Evolutionary conservation across 2,113 vertebrate species (phyloP).

Genomic region (Melanocharis versteri): DNA sequence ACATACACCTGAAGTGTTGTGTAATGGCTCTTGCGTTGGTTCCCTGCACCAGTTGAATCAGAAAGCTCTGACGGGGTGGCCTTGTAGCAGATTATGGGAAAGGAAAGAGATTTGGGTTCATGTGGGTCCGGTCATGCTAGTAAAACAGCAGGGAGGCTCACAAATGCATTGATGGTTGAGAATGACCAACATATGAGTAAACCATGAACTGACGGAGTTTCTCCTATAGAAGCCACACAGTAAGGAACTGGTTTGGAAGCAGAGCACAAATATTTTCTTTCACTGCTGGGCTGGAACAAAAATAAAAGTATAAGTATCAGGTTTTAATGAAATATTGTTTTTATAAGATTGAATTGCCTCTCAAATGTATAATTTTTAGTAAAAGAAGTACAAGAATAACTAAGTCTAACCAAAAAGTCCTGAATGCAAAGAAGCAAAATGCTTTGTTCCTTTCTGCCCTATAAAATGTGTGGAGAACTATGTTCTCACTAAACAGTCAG

Average conservation of each 20-base stretch:
- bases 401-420: neutral
- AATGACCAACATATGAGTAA: neutral
- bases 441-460: neutral
- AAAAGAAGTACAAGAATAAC: neutral
- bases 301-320: neutral
- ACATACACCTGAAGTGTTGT: neutral
- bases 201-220: neutral
- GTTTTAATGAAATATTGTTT: neutral
- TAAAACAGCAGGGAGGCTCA: neutral
- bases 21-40: neutral
- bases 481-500: neutral
- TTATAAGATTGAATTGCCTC: neutral
- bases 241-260: neutral
- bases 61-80: neutral
- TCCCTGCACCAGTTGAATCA: neutral
- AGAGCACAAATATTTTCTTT: neutral
- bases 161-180: neutral
- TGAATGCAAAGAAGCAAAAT: neutral
- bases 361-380: neutral
- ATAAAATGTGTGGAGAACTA: neutral
- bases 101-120: neutral
- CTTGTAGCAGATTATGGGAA: neutral
- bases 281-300: neutral
- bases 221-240: neutral
- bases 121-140: neutral